These are phyloP conservation scores for Lytechinus variegatus DNA, from an alignment of 35 echinoderm and acorn worm species.

Conservation along the genomic window DNA sequence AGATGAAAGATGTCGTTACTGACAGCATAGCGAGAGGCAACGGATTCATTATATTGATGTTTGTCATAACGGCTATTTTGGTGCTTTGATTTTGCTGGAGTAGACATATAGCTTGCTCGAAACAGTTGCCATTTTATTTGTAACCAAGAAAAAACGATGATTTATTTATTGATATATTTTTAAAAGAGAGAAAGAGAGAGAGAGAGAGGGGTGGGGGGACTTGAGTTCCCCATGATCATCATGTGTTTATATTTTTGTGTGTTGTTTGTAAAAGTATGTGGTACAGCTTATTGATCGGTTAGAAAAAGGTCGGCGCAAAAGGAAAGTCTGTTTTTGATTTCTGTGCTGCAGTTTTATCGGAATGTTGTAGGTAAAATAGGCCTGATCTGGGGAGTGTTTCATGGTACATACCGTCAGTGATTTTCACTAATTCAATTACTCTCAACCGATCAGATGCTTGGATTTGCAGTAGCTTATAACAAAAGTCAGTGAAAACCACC, in stretches of 20 bases:
- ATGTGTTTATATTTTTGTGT: constrained; percentile 3
- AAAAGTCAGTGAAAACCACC: no score
- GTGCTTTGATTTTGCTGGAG: not conserved
- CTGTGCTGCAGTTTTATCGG: not conserved
- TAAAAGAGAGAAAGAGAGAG: not conserved
- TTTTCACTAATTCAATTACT: no score
- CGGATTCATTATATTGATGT: not conserved
- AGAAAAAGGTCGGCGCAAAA: not conserved
- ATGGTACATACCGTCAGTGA: no score
- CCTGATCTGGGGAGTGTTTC: no score
- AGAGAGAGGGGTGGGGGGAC: no score
- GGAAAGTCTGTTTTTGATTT: not conserved
- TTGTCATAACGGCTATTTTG: not conserved
- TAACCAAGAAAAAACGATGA: not conserved
- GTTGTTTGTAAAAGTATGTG: not conserved
- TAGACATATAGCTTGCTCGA: not conserved
- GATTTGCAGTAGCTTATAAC: no score
- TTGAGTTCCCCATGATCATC: not conserved
- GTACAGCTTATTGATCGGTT: not conserved
- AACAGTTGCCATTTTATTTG: not conserved
- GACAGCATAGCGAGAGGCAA: not conserved
- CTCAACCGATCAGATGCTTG: no score
- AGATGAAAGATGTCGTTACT: not conserved
- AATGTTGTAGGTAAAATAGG: not conserved
- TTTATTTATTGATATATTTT: constrained; percentile 12